phyloP scores from a whole-genome alignment of 2,888 invertebrate species.

The Conus canariensis region DNA sequence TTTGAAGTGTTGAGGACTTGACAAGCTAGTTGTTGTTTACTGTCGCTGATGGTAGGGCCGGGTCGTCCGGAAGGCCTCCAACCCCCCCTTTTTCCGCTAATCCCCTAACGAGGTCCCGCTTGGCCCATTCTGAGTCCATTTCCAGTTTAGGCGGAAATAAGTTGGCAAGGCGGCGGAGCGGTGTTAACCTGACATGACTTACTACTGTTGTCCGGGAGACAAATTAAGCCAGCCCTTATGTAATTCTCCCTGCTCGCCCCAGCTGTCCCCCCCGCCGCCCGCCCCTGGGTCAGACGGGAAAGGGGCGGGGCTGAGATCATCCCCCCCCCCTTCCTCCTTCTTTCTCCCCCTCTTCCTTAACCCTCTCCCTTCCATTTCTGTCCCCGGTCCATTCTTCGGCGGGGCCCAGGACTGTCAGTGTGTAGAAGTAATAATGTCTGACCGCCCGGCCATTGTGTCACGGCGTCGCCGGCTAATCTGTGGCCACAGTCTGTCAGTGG shows the following conservation, averaged over 20 bases:
- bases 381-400: neutral
- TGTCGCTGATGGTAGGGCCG: neutral
- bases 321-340: neutral
- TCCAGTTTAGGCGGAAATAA: conserved; percentile 12
- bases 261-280: neutral
- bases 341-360: neutral
- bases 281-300: conserved; percentile 13
- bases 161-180: neutral
- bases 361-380: neutral
- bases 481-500: conserved; percentile 4
- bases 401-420: conserved; percentile 2
- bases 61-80: neutral
- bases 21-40: conserved; percentile 24
- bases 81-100: neutral
- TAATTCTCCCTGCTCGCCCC: conserved; percentile 20
- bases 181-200: conserved; percentile 31
- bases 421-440: conserved; percentile 24
- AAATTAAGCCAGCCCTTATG: conserved; percentile 36
- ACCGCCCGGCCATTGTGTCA: conserved; percentile 9
- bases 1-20: neutral
- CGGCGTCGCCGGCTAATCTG: conserved; percentile 28
- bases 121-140: neutral
- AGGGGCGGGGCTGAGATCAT: conserved; percentile 12
- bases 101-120: conserved; percentile 22
- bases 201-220: conserved; percentile 26